Evolutionary conservation across 1,140 invertebrate species (phyloP), one percentile per base, ranked within the genome.

Genomic region (Amphibalanus amphitrite): DNA sequence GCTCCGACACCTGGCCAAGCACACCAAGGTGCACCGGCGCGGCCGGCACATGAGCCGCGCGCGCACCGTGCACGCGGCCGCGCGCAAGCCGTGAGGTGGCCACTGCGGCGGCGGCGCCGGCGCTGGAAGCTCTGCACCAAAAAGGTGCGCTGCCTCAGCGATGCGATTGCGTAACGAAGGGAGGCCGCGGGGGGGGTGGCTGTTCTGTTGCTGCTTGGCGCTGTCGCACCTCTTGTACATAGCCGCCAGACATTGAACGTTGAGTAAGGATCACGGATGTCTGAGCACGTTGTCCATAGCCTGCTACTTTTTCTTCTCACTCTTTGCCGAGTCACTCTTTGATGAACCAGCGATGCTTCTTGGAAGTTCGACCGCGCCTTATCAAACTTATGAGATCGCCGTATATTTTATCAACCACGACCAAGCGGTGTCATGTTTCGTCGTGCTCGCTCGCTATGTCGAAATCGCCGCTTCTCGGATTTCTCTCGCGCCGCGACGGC

Each of bases 1-100:
- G 93, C 25, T 93, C 91, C 68, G 93, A 95, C 93, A 95, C 77
- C 82, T 95, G 47, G 86, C 91, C 67, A 95, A 95, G 79, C 92
- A 95, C 79, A 84, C 89, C 8, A 91, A 92, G 74, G 91, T 95
- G n/a, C 65, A 67, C 65, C 65, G 65, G 23, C 65, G 28, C 65
- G 28, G 26, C 26, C 65, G 65, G 8, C 65, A 67, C 47, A 1
- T 59, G 47, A 8, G 23, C 47, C 6, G 47, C 6, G 47, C 23
- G 47, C 10, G 47, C 10, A 13, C 47, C 1, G 47, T 20, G 47
- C 47, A 59, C 47, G 10, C 10, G 13, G 13, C 47, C 13, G 47
- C 17, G 13, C 10, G 47, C 13, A 59, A 59, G 47, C 13, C 47
- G 47, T 59, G 47, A 59, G 17, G 47, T 20, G 13, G 47, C 13